Percentiles rank a stretch among this genome's conserved stretches.
phyloP scores from a whole-genome alignment of 2,888 invertebrate species.

The Clivina fossor region DNA sequence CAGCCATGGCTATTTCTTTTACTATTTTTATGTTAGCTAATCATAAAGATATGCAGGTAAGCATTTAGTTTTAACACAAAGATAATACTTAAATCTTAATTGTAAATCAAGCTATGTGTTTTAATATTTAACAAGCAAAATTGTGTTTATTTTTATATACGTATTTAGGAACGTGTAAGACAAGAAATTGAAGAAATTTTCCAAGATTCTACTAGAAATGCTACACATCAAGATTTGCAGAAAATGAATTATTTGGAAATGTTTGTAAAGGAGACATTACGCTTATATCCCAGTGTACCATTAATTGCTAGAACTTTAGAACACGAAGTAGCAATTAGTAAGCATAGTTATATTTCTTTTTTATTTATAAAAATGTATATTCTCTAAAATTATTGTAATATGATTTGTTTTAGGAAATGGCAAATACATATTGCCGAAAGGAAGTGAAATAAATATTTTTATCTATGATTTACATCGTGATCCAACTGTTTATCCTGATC shows the following conservation, averaged over 20 bases:
- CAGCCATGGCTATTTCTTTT: slow-evolving; percentile 51
- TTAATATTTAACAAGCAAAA: no score
- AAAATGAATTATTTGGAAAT: slow-evolving; percentile 66
- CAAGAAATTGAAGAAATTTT: slow-evolving; percentile 56
- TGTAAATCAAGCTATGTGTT: background rate
- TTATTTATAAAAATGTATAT: no score
- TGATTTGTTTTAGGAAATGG: slow-evolving; percentile 52
- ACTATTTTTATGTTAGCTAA: slow-evolving; percentile 54
- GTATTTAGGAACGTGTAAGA: slow-evolving; percentile 49
- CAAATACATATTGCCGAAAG: slow-evolving; percentile 53
- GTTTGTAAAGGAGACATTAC: slow-evolving; percentile 65
- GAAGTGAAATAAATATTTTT: slow-evolving; percentile 57
- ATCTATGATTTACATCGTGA: slow-evolving; percentile 68
- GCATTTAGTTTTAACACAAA: background rate
- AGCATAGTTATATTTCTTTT: no score
- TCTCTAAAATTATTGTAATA: no score
- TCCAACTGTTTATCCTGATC: slow-evolving; percentile 63
- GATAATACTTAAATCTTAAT: background rate
- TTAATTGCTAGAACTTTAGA: slow-evolving; percentile 60
- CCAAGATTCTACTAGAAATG: slow-evolving; percentile 53
- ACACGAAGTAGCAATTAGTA: slow-evolving; percentile 51
- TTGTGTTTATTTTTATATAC: no score
- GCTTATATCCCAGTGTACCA: slow-evolving; percentile 67
- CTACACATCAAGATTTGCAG: slow-evolving; percentile 59
- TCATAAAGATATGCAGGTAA: slow-evolving; percentile 49